phyloP scores from a whole-genome alignment of 2,888 invertebrate genomes.

The Micoletzkya japonica region DNA sequence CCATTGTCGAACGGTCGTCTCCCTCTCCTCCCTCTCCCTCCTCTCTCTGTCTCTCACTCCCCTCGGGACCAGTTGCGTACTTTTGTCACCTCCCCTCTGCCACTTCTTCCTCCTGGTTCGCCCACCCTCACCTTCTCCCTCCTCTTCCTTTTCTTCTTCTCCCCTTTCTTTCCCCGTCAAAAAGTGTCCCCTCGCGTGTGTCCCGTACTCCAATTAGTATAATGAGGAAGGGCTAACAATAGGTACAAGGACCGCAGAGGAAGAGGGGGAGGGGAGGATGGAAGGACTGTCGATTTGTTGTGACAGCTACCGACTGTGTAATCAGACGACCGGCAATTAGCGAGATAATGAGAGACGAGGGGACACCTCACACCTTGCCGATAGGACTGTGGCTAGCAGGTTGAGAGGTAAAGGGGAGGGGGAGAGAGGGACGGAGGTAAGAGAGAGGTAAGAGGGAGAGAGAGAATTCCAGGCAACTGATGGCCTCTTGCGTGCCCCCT shows the following conservation, averaged over 20 bases:
- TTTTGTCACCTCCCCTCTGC: too few relatives aligned
- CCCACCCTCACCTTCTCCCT: too few relatives aligned
- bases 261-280: not conserved
- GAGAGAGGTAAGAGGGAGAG: not conserved
- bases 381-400: not conserved
- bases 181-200: too few relatives aligned
- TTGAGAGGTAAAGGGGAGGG: not conserved
- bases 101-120: too few relatives aligned
- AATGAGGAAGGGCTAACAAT: too few relatives aligned
- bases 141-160: too few relatives aligned
- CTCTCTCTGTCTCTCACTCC: not conserved
- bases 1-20: too few relatives aligned
- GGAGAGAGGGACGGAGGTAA: not conserved
- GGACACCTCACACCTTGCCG: not conserved
- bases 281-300: not conserved
- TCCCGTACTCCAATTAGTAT: too few relatives aligned
- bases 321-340: constrained; percentile 15
- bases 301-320: constrained; percentile 1
- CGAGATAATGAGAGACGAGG: not conserved
- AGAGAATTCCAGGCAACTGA: not conserved
- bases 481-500: not conserved
- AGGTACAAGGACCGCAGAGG: too few relatives aligned
- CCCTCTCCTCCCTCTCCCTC: constrained; percentile 14
- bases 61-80: not conserved
- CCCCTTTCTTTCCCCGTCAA: too few relatives aligned